Percentiles rank a stretch among this genome's conserved stretches.
These are phyloP conservation scores for Unio pictorum DNA, from an alignment of 2,888 invertebrate genomes.

Conservation along the genomic window DNA sequence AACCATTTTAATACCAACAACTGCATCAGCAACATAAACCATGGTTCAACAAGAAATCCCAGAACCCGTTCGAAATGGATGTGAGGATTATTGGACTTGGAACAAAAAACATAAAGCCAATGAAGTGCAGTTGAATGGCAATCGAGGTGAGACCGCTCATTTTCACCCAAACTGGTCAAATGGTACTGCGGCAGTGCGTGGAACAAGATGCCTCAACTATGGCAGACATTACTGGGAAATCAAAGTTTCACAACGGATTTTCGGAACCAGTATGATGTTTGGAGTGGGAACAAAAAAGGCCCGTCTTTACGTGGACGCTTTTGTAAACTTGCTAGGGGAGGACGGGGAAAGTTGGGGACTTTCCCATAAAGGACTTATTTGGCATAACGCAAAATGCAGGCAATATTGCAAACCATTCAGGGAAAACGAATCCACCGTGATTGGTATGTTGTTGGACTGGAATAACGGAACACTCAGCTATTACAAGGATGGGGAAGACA, in stretches of 20 bases:
- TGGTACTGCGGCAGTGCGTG: slow-evolving; percentile 82
- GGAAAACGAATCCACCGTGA: slow-evolving; percentile 80
- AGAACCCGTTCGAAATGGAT: slow-evolving; percentile 71
- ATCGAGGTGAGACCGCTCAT: slow-evolving; percentile 74
- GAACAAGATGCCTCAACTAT: slow-evolving; percentile 78
- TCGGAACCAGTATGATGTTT: slow-evolving; percentile 85
- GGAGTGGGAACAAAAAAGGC: slow-evolving; percentile 78
- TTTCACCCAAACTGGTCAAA: slow-evolving; percentile 86
- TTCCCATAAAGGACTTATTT: slow-evolving; percentile 81
- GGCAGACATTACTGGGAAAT: slow-evolving; percentile 79
- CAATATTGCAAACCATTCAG: slow-evolving; percentile 80
- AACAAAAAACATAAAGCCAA: slow-evolving; percentile 75
- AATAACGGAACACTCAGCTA: slow-evolving; percentile 80
- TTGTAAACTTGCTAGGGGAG: slow-evolving; percentile 82
- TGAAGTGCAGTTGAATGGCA: slow-evolving; percentile 75
- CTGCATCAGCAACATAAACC: no score
- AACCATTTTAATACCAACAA: no score
- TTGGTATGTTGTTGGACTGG: slow-evolving; percentile 80
- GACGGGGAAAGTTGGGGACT: slow-evolving; percentile 81
- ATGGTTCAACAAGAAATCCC: no score
- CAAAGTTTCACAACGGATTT: slow-evolving; percentile 77
- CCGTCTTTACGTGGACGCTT: slow-evolving; percentile 79
- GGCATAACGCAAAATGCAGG: slow-evolving; percentile 79
- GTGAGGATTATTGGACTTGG: slow-evolving; percentile 82
- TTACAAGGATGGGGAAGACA: slow-evolving; percentile 80